Evolutionary conservation across 2,113 vertebrate genomes (phyloP).

Genomic region (Cettia cetti): DNA sequence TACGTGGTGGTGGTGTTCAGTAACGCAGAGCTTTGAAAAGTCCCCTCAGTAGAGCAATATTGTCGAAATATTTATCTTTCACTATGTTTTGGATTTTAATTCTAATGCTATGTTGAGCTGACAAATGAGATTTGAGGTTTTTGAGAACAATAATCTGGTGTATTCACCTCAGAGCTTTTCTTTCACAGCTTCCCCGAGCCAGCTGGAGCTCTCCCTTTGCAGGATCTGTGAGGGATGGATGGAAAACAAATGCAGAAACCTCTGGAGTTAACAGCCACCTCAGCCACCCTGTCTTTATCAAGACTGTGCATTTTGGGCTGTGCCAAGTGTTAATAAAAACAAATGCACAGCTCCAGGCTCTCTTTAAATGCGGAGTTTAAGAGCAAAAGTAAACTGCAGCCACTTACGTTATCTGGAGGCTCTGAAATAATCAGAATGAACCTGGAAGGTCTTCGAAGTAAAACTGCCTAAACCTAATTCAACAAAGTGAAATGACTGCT

Average conservation of each 20-base stretch:
- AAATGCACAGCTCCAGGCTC: not conserved
- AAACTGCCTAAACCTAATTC: not conserved
- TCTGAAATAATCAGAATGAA: not conserved
- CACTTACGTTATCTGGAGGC: not conserved
- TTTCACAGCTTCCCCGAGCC: not conserved
- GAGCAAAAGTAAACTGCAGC: conserved; percentile 3
- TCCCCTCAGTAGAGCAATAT: not conserved
- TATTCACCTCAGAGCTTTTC: not conserved
- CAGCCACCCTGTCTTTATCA: not conserved
- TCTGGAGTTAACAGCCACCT: not conserved
- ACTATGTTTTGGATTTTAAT: not conserved
- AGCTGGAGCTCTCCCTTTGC: not conserved
- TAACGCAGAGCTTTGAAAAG: not conserved
- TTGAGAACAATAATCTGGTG: not conserved
- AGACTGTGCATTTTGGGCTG: not conserved
- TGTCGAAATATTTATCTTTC: not conserved
- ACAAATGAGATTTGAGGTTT: conserved; percentile 18
- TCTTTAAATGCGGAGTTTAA: not conserved
- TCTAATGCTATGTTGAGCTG: not conserved
- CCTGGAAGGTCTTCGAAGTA: not conserved
- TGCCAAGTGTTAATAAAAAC: conserved; percentile 2
- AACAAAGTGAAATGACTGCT: not conserved
- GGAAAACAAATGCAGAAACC: not conserved
- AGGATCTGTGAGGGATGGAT: not conserved
- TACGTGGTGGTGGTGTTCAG: accelerated